phyloP scores from a whole-genome alignment of 2,888 invertebrate genomes.

The Troides oblongomaculatus region DNA sequence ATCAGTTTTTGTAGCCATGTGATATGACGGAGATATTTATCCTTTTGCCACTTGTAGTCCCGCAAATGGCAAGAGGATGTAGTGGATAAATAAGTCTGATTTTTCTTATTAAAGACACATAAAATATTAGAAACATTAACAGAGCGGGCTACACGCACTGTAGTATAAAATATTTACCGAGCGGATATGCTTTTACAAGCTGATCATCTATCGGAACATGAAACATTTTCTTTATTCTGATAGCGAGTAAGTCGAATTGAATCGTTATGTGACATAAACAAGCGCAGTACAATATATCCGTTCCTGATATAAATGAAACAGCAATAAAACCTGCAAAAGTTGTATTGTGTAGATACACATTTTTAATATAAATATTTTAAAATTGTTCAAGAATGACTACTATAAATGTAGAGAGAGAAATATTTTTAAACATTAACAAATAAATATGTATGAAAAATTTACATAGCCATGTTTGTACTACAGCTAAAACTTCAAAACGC shows the following conservation, averaged over 20 bases:
- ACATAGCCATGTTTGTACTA: slow-evolving; percentile 61
- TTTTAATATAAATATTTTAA: too few relatives aligned
- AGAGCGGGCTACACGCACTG: too few relatives aligned
- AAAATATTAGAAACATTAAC: too few relatives aligned
- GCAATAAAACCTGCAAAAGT: slow-evolving; percentile 49
- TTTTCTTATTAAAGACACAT: too few relatives aligned
- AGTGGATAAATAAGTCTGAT: too few relatives aligned
- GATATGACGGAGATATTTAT: too few relatives aligned
- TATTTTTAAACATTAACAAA: neutral
- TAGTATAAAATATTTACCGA: slow-evolving; percentile 44
- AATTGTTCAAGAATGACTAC: too few relatives aligned
- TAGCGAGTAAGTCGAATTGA: slow-evolving; percentile 58
- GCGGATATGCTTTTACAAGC: slow-evolving; percentile 47
- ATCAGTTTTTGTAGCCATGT: too few relatives aligned
- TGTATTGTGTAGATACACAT: too few relatives aligned
- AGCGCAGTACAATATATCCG: slow-evolving; percentile 60
- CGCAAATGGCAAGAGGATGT: too few relatives aligned
- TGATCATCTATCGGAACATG: slow-evolving; percentile 54
- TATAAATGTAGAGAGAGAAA: too few relatives aligned
- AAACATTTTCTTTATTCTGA: slow-evolving; percentile 49
- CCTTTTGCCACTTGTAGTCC: too few relatives aligned
- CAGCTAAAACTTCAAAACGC: slow-evolving; percentile 47
- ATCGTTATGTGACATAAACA: slow-evolving; percentile 61
- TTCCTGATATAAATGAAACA: slow-evolving; percentile 57
- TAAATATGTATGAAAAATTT: slow-evolving; percentile 32